Base-by-base conservation (phyloP, 2,113 vertebrate species). In the Callipepla squamata region DNA sequence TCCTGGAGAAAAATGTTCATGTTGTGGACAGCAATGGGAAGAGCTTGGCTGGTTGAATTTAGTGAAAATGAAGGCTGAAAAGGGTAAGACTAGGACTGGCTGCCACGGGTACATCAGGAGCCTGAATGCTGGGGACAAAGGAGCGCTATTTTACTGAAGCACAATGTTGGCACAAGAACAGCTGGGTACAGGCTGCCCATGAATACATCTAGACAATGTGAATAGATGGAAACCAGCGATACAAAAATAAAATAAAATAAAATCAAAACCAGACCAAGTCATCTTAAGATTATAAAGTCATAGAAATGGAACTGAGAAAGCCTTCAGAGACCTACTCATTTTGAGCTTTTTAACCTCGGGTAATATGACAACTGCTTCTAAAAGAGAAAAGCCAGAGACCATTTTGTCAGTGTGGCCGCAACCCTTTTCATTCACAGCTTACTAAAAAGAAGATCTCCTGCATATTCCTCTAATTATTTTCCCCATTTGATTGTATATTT, bases 191-290 rank as follows among this genome's bases (percentile, higher is more conserved):
- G 51, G 72, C 92, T 96, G 73, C 80, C 88, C 92, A 65, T 84
- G 94, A 96, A 95, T 86, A 74, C 80, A 80, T 86, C 73, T 65
- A 95, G 73, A 96, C 96, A 96, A 96, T 96, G 48, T 86, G 76
- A 88, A 88, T n/a, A 93, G 76, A 86, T 0, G 4, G 80, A 93
- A 93, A 88, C 80, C 66, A 86, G 85, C 47, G 90, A 93, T 57
- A 80, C 55, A 91, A 72, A 87, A 83, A 34, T 77, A 26, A 58
- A 69, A 85, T 26, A 70, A 61, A 74, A 50, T 55, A 62, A 70
- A 50, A 70, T 58, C 18, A 65, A 70, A 70, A 36, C 26, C 68
- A 63, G 61, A 63, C 5, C 25, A 75, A 95, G 65, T 74, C 2
- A 90, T 96, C 86, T 94, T 95, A 83, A 81, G 69, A 90, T 92